phyloP scores from a whole-genome alignment of 2,113 vertebrate genomes.

The Clarias magur region DNA sequence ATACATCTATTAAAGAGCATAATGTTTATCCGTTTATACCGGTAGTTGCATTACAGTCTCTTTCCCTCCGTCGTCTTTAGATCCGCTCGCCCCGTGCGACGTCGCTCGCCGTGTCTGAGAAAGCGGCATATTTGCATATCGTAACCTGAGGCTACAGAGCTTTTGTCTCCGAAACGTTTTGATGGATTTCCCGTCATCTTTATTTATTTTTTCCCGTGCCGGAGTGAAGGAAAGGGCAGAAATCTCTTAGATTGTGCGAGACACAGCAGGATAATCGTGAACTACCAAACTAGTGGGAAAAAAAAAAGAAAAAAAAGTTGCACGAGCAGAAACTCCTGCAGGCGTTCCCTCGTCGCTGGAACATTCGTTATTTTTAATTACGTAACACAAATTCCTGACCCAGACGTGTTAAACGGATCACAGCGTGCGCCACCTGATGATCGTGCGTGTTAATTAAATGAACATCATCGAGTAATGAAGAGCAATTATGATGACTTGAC shows the following conservation, averaged over 20 bases:
- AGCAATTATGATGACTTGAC: constrained; percentile 12
- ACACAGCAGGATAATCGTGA: background rate
- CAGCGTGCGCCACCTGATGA: background rate
- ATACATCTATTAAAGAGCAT: background rate
- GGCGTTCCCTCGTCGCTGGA: background rate
- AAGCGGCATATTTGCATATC: constrained; percentile 34
- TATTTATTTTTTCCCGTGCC: background rate
- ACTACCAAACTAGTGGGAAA: background rate
- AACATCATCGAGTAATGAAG: background rate
- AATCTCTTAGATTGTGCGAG: background rate
- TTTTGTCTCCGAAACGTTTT: background rate
- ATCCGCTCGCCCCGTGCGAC: background rate
- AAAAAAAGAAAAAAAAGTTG: too few relatives aligned
- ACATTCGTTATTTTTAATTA: constrained; percentile 15
- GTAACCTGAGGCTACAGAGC: constrained; percentile 29
- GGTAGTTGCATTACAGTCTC: background rate
- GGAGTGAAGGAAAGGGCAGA: background rate
- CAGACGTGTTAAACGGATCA: background rate
- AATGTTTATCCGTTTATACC: constrained; percentile 24
- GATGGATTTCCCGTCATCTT: background rate
- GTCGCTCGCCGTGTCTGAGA: constrained; percentile 24
- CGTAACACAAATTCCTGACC: background rate
- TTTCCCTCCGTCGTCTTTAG: background rate
- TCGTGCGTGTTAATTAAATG: background rate
- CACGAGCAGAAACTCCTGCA: background rate